Evolutionary conservation across 1,140 invertebrate species (phyloP).

Genomic region (Drosophila subpulchrella): DNA sequence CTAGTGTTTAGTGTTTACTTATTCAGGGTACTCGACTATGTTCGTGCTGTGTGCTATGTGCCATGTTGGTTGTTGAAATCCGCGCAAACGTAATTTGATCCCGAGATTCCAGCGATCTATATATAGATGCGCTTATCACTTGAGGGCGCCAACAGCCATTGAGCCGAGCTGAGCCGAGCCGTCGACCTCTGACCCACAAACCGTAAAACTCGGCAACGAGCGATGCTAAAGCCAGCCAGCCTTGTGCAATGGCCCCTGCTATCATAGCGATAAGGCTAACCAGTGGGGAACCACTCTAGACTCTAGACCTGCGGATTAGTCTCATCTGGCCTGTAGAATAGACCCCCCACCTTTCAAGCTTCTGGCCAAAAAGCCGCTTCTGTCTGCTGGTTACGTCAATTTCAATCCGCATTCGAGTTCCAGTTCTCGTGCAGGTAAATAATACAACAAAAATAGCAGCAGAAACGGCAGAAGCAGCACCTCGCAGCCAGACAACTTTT

Average conservation of each 20-base stretch:
- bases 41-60: neutral
- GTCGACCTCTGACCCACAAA: constrained; percentile 62
- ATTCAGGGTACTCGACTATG: constrained; percentile 23
- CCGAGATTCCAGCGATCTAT: constrained; percentile 21
- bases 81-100: constrained; percentile 43
- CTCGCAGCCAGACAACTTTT: constrained; percentile 49
- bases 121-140: constrained; percentile 59
- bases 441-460: constrained; percentile 30
- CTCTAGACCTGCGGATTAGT: constrained; percentile 23
- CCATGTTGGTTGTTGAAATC: constrained; percentile 55
- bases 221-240: constrained; percentile 43
- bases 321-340: neutral
- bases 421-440: constrained; percentile 56
- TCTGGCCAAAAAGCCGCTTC: constrained; percentile 25
- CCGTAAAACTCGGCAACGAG: constrained; percentile 21
- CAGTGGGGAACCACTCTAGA: constrained; percentile 42
- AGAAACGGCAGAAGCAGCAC: constrained; percentile 26
- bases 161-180: constrained; percentile 1
- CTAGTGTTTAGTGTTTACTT: neutral
- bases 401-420: constrained; percentile 22
- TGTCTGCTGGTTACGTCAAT: constrained; percentile 58
- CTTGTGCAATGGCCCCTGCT: constrained; percentile 62
- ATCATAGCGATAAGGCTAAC: constrained; percentile 70
- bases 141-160: constrained; percentile 25
- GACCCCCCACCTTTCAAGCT: constrained; percentile 8